Base-by-base conservation (phyloP, 2,113 vertebrate species). In the Nansenia antarctica region DNA sequence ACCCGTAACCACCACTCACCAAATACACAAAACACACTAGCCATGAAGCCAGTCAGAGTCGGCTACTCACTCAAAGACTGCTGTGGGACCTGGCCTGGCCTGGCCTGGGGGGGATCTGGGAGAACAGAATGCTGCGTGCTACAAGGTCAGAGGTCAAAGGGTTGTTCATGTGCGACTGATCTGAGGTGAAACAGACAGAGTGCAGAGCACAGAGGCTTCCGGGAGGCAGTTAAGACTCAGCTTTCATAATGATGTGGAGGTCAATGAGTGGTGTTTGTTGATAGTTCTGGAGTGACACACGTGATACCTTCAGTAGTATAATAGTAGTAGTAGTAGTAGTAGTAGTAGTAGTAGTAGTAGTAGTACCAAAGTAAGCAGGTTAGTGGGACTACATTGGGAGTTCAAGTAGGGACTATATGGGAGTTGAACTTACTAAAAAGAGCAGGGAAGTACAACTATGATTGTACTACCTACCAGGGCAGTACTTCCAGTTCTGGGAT, bases 231-330 rank as follows among this genome's bases (percentile, higher is more conserved):
- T n/a, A 49, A 11, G 2, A 49, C 18, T 8, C n/a, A n/a, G 6
- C 45, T n/a, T n/a, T 49, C n/a, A 22, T 22, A 8, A 47, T 31
- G 62, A 64, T 45, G 35, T 64, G 39, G 11, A 62, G 73, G 66
- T 76, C 39, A 70, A 67, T 67, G 55, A 76, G 67, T 29, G 26
- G 6, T 60, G 78, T 76, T 80, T 76, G 78, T 80, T 77, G 67
- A 70, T 69, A 39, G 73, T 60, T 64, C 62, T 14, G 55, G 53
- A 64, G 67, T 54, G 66, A 67, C 42, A 18, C 12, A 58, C 5
- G 18, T 9, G 27, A 7, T 31, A 58, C 27, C n/a, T n/a, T n/a
- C n/a, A n/a, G n/a, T n/a, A n/a, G n/a, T n/a, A n/a, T n/a, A n/a
- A n/a, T n/a, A n/a, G n/a, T n/a, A n/a, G n/a, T n/a, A n/a, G n/a